Evolutionary conservation across 2,888 invertebrate species (phyloP), one percentile per base, ranked within the genome.

Genomic region (Cantharis rustica): DNA sequence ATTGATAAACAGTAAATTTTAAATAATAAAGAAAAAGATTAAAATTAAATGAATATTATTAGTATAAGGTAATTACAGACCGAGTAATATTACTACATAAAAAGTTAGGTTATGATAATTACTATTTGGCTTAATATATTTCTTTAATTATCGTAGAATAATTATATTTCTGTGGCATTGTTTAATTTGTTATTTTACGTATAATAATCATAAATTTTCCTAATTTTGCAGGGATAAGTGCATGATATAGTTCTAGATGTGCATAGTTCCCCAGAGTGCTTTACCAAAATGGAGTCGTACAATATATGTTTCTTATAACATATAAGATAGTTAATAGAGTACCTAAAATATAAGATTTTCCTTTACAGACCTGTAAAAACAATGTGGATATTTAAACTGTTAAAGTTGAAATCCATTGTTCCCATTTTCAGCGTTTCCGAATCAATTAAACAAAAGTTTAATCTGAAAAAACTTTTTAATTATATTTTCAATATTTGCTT

Each of bases 171-270:
- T 16, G 16, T 64, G 20, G 20, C 64, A 16, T 15, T 16, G 64
- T 64, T 16, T 64, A 64, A 16, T 64, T 64, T 64, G 47, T 20
- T 64, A 20, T 13, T 17, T 17, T 47, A 47, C 71, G 71, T 68
- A 66, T 75, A 71, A 68, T 71, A 63, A 66, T 68, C 62, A 75
- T 71, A 71, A 75, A 75, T 71, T 66, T 68, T 71, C 68, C 66
- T 75, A 71, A 75, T 71, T 70, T 75, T 71, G 63, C 15, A 47
- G 26, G 75, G 75, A 75, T 75, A 64, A 75, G 71, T 75, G 64
- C 64, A 66, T 66, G 64, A 66, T 66, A 23, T 66, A 66, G 64
- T 17, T 71, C 71, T 68, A 72, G 75, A 23, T 75, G 20, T 75
- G 71, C 68, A 68, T 68, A 61, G 68, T 75, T 71, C 75, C 71